These are phyloP conservation scores for Drosophila arizonae DNA, from an alignment of 1,140 invertebrate genomes.

Conservation along the genomic window DNA sequence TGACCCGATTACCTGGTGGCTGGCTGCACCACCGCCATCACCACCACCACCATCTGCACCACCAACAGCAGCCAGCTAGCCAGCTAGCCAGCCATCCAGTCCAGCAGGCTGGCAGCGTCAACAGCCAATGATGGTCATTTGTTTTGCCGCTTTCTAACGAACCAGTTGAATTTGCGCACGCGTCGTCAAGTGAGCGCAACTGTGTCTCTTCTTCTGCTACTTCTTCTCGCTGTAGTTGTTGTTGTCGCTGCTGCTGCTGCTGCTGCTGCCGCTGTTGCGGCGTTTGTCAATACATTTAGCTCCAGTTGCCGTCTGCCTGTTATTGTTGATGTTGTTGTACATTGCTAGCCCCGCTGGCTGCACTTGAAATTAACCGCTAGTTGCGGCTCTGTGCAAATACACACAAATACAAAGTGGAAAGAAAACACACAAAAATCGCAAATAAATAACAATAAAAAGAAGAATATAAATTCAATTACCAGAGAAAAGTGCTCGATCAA, in stretches of 20 bases:
- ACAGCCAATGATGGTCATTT: constrained; percentile 65
- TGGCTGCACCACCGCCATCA: constrained; percentile 39
- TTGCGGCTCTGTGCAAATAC: constrained; percentile 7
- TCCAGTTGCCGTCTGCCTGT: constrained; percentile 18
- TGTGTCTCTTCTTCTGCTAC: constrained; percentile 16
- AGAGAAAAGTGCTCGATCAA: constrained; percentile 33
- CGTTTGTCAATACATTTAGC: constrained; percentile 25
- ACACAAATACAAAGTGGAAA: neutral
- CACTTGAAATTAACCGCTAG: constrained; percentile 44
- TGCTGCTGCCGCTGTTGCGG: constrained; percentile 34
- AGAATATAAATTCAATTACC: constrained; percentile 18
- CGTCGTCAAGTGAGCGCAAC: constrained; percentile 56
- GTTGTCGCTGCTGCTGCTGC: constrained; percentile 19
- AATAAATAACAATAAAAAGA: constrained; percentile 2
- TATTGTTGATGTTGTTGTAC: constrained; percentile 16
- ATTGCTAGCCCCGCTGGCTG: constrained; percentile 20
- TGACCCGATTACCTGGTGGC: constrained; percentile 78
- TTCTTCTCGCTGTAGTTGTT: neutral
- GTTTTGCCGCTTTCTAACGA: constrained; percentile 79
- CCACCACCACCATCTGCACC: constrained; percentile 22
- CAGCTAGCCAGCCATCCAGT: constrained; percentile 6
- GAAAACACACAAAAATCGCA: constrained; percentile 14
- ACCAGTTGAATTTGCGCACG: constrained; percentile 78
- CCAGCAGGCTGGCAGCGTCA: constrained; percentile 16
- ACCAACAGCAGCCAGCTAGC: neutral